A percentile compares a stretch with the other conserved stretches of the same genome.
Conservation (phyloP, 64 coral and sea anemone species). For the Orbicella faveolata region DNA sequence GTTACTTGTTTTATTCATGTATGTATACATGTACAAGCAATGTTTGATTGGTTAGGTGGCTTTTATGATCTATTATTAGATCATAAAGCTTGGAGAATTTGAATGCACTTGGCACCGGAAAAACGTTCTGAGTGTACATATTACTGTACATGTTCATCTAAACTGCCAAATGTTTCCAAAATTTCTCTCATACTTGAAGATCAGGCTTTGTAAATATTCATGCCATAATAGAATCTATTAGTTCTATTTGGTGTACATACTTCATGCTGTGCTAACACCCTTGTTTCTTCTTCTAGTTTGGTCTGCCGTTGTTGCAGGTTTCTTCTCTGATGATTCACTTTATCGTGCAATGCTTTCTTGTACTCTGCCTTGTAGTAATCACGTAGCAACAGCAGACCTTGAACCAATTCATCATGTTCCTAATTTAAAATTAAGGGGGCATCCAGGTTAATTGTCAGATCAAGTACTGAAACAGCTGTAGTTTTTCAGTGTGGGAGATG, state of each 20-base stretch:
- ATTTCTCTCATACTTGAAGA: too few species aligned
- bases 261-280: slow-evolving; percentile 1
- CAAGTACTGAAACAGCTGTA: background rate
- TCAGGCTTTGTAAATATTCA: background rate
- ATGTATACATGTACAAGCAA: too few species aligned
- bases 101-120: too few species aligned
- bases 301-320: background rate
- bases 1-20: too few species aligned
- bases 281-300: slow-evolving; percentile 17
- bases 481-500: too few species aligned
- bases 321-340: slow-evolving; percentile 37
- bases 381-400: slow-evolving; percentile 44
- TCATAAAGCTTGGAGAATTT: too few species aligned
- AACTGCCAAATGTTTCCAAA: too few species aligned
- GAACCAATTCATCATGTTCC: slow-evolving; percentile 44
- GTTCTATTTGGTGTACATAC: background rate
- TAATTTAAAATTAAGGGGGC: background rate
- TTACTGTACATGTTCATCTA: too few species aligned
- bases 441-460: background rate
- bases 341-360: slow-evolving; percentile 57
- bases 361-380: slow-evolving; percentile 64
- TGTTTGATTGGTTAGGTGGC: too few species aligned
- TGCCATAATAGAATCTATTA: too few species aligned
- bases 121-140: too few species aligned
- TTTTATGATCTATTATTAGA: too few species aligned